Evolutionary conservation across 2,113 vertebrate genomes (phyloP), one percentile per base, ranked within the genome.

Genomic region (Tiliqua scincoides): DNA sequence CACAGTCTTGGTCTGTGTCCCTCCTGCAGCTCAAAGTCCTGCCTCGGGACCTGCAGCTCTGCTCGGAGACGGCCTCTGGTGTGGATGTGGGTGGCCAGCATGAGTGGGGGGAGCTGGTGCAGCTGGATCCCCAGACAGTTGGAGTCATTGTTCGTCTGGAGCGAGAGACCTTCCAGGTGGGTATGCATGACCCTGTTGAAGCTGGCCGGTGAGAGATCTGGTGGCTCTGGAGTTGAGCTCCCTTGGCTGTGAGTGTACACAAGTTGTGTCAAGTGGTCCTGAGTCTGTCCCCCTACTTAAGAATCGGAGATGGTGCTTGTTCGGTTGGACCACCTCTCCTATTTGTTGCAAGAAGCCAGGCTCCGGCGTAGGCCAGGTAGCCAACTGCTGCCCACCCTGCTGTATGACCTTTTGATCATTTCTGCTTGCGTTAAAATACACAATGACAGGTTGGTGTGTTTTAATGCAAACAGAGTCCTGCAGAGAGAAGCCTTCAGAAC

Each of bases 21-120:
- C 25, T 76, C 43, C 27, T 15, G 1, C 92, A 98, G 98, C 91
- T 99, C 89, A 99, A 99, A 87, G 98, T 99, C 14, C 92, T 99
- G 1, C 98, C 98, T 0, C 94, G 98, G 84, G 98, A 99, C 87
- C 95, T 99, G 83, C 98, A 99, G 95, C 97, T 99, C 62, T 99
- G 98, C 95, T 99, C 98, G 0, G 99, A 99, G 94, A 99, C 98
- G 0, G 98, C 98, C 0, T 99, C 98, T 0, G 98, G 98, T 0
- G 98, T 99, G 7, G 98, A 99, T 0, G 98, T 98, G 0, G 98
- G 98, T 0, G 98, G 98, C 0, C 98, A 99, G 89, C 98, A 99
- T 0, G 98, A 99, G 92, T 99, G 98, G 98, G 98, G 98, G 0
- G 98, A 99, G 89, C 95, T 99, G 94, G 98, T 99, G 20, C 98